Percentiles rank a stretch among this genome's conserved stretches.
Conservation (phyloP, 2,113 vertebrate genomes). For the Mesembrinibis cayennensis region DNA sequence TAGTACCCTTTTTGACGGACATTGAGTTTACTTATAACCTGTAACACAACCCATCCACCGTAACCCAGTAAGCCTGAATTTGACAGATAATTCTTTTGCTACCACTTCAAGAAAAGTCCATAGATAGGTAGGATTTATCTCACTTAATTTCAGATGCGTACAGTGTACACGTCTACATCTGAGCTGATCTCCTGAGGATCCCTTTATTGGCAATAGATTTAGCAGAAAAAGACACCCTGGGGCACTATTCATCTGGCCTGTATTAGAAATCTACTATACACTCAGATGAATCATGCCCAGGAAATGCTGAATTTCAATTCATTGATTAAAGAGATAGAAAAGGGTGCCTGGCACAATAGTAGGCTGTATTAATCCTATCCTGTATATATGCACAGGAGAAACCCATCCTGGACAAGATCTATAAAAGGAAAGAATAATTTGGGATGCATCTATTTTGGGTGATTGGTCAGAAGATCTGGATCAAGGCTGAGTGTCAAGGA, state of each 20-base stretch:
- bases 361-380: background rate
- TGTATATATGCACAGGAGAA: background rate
- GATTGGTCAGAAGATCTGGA: background rate
- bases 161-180: background rate
- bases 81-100: background rate
- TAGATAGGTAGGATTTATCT: background rate
- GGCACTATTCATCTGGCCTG: background rate
- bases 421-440: background rate
- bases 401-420: background rate
- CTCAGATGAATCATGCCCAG: background rate
- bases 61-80: background rate
- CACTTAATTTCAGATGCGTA: background rate
- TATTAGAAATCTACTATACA: background rate
- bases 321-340: background rate
- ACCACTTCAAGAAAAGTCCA: background rate
- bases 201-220: background rate
- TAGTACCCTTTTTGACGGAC: background rate
- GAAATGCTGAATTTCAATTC: background rate
- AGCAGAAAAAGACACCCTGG: background rate
- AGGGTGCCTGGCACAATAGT: background rate
- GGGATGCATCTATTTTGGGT: background rate
- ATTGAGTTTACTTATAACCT: background rate
- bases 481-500: background rate
- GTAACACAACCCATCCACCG: background rate
- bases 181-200: background rate